phyloP scores from a whole-genome alignment of 30 jellyfish, hydroid and myxozoan genomes.

The Phacellophora camtschatica region DNA sequence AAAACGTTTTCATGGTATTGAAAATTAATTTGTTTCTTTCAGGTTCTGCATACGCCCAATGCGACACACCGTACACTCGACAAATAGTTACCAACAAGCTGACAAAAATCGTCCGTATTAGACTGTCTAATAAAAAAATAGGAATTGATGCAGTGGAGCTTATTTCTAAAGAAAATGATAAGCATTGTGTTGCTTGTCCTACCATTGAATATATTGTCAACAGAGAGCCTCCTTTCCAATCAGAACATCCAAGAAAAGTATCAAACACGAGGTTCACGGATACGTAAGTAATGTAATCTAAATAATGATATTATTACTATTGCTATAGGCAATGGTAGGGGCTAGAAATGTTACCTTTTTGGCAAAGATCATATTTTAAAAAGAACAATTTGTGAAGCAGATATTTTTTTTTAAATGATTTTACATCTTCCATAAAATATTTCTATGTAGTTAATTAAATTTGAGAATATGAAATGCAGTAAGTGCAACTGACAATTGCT shows the following conservation, averaged over 20 bases:
- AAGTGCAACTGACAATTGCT: no score
- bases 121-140: conserved; percentile 1
- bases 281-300: conserved; percentile 10
- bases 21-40: no score
- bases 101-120: conserved; percentile 44
- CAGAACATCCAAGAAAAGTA: conserved; percentile 15
- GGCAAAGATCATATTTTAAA: no score
- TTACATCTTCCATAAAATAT: no score
- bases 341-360: no score
- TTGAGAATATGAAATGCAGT: no score
- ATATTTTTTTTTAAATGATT: no score
- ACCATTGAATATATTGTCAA: conserved; percentile 57
- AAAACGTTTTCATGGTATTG: no score
- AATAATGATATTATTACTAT: background rate
- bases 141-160: conserved; percentile 94
- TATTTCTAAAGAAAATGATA: conserved; percentile 60
- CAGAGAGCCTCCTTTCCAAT: conserved; percentile 79
- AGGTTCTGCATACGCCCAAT: conserved; percentile 84
- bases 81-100: conserved; percentile 30
- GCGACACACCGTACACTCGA: conserved; percentile 82
- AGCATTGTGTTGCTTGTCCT: conserved; percentile 66
- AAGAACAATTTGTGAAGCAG: no score
- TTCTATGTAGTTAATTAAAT: no score
- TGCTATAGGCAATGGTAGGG: background rate
- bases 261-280: conserved; percentile 13